Base-by-base conservation (phyloP, 2,888 invertebrate genomes). In the Caenorhabditis macrosperma region DNA sequence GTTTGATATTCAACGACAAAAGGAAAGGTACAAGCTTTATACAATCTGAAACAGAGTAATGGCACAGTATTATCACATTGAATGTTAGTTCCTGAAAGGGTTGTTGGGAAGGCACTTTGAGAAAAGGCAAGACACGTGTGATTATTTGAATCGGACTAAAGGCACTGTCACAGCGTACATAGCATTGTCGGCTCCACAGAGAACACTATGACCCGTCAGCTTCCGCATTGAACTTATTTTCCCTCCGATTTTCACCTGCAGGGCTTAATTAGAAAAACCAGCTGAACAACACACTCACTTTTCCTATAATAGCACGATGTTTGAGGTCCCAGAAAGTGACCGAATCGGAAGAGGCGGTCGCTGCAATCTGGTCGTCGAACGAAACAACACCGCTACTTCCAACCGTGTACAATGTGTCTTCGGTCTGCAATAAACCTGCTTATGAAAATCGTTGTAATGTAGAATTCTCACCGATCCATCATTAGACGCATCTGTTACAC, bases 281-380 rank as follows among this genome's bases (percentile, higher is more conserved):
- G n/a, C n/a, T 63, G 22, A 7, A 15, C 20, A n/a, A 22, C 20
- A 17, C 28, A 24, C 20, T 30, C 24, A 72, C 69, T 61, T 81
- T 76, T 50, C 72, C 71, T 54, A 88, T 78, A 30, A 88, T 69
- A 3, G 83, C 82, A 17, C 82, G 82, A 30, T 79, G 74, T 38
- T 82, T 66, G 28, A 88, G 67, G 74, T 89, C 86, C 88, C 88
- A 89, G 57, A 88, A 85, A 10, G 84, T 82, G 41, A 88, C 77
- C 0, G 72, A 76, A 41, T 69, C 75, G 10, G 84, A 86, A 1
- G 80, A 74, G 5, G 83, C 80, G 4, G 83, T 83, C 10, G 82
- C 87, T 0, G 83, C 86, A 9, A 86, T 59, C n/a, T 84, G 68
- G 15, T 84, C 84, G 38, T 78, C 76, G 15, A 88, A 74, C 35